phyloP scores from a whole-genome alignment of 2,888 invertebrate species.

The Dorcus parallelipipedus region DNA sequence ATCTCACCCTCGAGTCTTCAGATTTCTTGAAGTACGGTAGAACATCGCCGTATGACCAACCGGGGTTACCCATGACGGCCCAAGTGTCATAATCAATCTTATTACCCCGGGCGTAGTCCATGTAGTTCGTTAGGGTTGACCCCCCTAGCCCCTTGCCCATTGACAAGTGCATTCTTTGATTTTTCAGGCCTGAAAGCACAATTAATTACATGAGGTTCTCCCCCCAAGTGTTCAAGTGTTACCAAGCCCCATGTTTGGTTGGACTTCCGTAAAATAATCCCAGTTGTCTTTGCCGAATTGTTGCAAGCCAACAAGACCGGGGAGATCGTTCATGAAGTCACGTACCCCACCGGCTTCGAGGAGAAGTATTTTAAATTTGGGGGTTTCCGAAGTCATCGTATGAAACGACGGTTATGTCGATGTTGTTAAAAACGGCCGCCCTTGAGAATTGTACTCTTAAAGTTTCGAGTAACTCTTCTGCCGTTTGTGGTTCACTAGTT shows the following conservation, averaged over 20 bases:
- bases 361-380: conserved; percentile 58
- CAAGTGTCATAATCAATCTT: conserved; percentile 71
- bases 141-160: conserved; percentile 78
- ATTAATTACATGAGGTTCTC: too few relatives aligned
- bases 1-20: conserved; percentile 63
- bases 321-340: conserved; percentile 53
- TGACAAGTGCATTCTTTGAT: conserved; percentile 41
- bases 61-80: conserved; percentile 65
- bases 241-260: conserved; percentile 52
- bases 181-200: conserved; percentile 27
- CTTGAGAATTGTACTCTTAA: too few relatives aligned
- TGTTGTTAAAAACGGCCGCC: too few relatives aligned
- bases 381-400: conserved; percentile 47
- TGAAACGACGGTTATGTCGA: too few relatives aligned
- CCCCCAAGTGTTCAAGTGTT: conserved; percentile 4
- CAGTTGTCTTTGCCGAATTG: conserved; percentile 58
- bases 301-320: conserved; percentile 51
- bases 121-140: conserved; percentile 72
- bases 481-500: too few relatives aligned
- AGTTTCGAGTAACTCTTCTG: too few relatives aligned
- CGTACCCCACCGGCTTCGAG: conserved; percentile 62
- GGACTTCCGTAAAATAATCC: conserved; percentile 58
- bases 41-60: conserved; percentile 70
- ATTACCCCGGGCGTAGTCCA: conserved; percentile 75
- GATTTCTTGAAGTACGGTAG: conserved; percentile 75